Conservation (phyloP, 2,797 vertebrate species). For the Salarias fasciatus region DNA sequence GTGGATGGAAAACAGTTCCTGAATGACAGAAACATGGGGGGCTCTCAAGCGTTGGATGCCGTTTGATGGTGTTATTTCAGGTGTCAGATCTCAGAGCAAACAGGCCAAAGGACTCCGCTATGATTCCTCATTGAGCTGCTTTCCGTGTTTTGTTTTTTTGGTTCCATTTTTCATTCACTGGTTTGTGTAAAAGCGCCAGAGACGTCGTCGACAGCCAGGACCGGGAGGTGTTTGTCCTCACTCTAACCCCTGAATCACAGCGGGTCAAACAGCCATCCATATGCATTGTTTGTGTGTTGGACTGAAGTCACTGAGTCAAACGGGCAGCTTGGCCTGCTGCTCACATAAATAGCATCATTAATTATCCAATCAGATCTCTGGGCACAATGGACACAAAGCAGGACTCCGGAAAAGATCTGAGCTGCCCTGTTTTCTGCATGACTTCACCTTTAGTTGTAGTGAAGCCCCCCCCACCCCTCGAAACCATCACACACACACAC, state of each 20-base stretch:
- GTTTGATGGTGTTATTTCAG: conserved; percentile 15
- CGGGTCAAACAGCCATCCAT: conserved; percentile 34
- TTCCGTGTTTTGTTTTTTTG: no score
- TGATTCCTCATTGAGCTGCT: not conserved
- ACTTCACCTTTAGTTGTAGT: conserved; percentile 72
- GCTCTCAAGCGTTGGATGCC: conserved; percentile 12
- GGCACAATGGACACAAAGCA: conserved; percentile 67
- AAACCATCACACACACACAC: no score
- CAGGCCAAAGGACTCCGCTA: no score
- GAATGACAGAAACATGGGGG: conserved; percentile 5
- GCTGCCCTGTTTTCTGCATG: conserved; percentile 79
- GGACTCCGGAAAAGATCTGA: conserved; percentile 66
- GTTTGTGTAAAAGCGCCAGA: no score
- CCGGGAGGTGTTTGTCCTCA: not conserved
- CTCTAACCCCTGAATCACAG: conserved; percentile 10
- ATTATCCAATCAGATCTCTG: conserved; percentile 76
- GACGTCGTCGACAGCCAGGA: no score
- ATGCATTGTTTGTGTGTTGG: conserved; percentile 3
- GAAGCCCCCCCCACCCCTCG: not conserved
- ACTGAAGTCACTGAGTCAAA: no score
- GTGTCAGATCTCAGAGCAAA: not conserved
- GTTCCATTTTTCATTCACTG: no score
- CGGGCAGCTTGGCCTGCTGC: conserved; percentile 6
- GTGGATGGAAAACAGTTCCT: conserved; percentile 28
- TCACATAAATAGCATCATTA: conserved; percentile 78